Percentiles rank a stretch among this genome's conserved stretches.
These are phyloP conservation scores for Trichomycterus rosablanca DNA, from an alignment of 2,113 vertebrate genomes.

Conservation along the genomic window DNA sequence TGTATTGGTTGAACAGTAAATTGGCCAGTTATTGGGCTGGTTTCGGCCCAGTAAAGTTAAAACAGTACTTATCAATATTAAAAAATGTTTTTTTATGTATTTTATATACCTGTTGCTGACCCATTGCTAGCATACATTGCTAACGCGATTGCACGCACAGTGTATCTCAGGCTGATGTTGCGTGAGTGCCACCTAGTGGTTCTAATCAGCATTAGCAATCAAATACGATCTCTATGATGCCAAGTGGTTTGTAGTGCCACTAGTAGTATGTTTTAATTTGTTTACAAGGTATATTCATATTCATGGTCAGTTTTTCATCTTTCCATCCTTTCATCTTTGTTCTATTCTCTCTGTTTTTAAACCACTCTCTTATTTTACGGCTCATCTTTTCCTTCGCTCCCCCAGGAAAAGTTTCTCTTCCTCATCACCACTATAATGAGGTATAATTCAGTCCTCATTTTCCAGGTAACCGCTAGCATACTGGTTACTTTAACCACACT, in stretches of 20 bases:
- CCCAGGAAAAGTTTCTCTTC: conserved; percentile 60
- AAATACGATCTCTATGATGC: background rate
- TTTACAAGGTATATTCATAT: background rate
- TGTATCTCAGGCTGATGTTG: too few species aligned
- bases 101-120: too few species aligned
- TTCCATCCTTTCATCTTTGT: conserved; percentile 4
- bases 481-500: conserved; percentile 57
- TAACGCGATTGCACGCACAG: too few species aligned
- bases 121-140: too few species aligned
- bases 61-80: too few species aligned
- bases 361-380: too few species aligned
- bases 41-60: too few species aligned
- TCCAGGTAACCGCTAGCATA: conserved; percentile 78
- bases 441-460: conserved; percentile 74
- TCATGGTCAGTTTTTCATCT: background rate
- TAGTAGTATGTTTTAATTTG: background rate
- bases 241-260: background rate
- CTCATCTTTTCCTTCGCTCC: conserved; percentile 15
- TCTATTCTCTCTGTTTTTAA: conserved; percentile 8
- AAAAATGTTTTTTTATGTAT: too few species aligned
- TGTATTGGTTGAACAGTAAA: too few species aligned
- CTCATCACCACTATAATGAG: conserved; percentile 67
- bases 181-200: conserved; percentile 31
- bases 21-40: too few species aligned
- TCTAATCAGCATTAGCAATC: too few species aligned